These are phyloP conservation scores for Platichthys stellatus DNA, from an alignment of 2,113 vertebrate genomes.

Conservation along the genomic window DNA sequence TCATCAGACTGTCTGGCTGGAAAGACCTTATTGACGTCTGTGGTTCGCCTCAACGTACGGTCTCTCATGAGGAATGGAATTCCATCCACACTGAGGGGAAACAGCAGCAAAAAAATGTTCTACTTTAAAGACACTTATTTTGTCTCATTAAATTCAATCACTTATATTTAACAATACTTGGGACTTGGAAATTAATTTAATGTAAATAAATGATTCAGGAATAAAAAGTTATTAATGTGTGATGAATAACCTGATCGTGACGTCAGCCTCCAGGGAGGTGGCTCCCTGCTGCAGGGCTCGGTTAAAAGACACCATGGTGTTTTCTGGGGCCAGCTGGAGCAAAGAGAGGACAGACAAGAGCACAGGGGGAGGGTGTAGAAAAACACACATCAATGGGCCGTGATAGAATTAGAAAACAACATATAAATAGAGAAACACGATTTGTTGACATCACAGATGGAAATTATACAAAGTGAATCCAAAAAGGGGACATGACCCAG, in stretches of 20 bases:
- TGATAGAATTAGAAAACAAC: background rate
- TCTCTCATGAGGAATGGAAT: slow-evolving; percentile 95
- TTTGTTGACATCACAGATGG: background rate
- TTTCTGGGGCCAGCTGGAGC: slow-evolving; percentile 92
- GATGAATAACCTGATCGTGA: slow-evolving; percentile 87
- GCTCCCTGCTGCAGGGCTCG: slow-evolving; percentile 90
- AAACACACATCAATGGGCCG: background rate
- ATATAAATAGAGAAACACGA: background rate
- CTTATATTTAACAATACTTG: background rate
- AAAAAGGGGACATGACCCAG: background rate
- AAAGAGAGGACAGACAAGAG: slow-evolving; percentile 28
- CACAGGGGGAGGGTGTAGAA: slow-evolving; percentile 9
- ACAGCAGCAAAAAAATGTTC: background rate
- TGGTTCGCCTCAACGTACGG: slow-evolving; percentile 88
- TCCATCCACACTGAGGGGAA: slow-evolving; percentile 87
- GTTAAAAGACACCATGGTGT: slow-evolving; percentile 95
- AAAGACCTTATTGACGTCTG: slow-evolving; percentile 86
- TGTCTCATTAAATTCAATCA: background rate
- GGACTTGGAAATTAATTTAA: slow-evolving; percentile 13
- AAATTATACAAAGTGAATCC: background rate
- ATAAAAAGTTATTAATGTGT: slow-evolving; percentile 13
- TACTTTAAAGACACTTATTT: background rate
- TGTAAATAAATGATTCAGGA: slow-evolving; percentile 12
- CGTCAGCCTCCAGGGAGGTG: slow-evolving; percentile 89
- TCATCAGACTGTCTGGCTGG: slow-evolving; percentile 84